Conservation (phyloP, 30 jellyfish, hydroid and myxozoan genomes). For the Turritopsis rubra region DNA sequence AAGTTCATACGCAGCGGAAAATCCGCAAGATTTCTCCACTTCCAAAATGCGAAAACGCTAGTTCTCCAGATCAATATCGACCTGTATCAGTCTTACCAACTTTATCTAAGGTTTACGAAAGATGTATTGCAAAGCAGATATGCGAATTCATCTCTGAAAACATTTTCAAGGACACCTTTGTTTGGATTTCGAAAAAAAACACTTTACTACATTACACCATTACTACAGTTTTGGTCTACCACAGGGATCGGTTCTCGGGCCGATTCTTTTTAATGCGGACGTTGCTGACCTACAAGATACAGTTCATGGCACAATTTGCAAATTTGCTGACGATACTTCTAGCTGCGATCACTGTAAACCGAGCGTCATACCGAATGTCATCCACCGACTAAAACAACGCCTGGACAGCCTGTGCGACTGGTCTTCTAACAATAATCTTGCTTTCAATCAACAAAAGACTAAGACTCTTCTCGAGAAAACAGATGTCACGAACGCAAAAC, state of each 20-base stretch:
- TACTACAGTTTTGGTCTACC: not conserved
- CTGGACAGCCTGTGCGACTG: constrained; percentile 13
- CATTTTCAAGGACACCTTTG: constrained; percentile 4
- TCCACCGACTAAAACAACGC: too few species aligned
- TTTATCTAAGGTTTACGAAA: not conserved
- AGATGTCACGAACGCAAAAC: constrained; percentile 1
- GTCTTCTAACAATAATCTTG: constrained; percentile 6
- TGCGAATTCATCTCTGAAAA: constrained; percentile 7
- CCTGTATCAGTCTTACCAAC: constrained; percentile 6
- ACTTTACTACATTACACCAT: not conserved
- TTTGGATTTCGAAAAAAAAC: not conserved
- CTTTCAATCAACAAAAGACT: constrained; percentile 3
- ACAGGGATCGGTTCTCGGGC: constrained; percentile 15
- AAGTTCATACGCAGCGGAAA: constrained; percentile 8
- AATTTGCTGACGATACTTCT: constrained; percentile 5
- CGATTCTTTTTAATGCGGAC: constrained; percentile 1
- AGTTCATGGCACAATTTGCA: constrained; percentile 1
- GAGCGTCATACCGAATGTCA: not conserved
- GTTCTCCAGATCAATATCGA: constrained; percentile 7
- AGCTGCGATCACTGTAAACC: constrained; percentile 7
- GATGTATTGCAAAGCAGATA: constrained; percentile 5
- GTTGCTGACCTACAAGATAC: constrained; percentile 11
- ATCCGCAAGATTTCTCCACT: constrained; percentile 1
- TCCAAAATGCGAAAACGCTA: constrained; percentile 9
- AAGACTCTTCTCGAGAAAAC: constrained; percentile 1